These are phyloP conservation scores for Semnopithecus entellus DNA, from an alignment of 2,113 vertebrate genomes.

Conservation along the genomic window DNA sequence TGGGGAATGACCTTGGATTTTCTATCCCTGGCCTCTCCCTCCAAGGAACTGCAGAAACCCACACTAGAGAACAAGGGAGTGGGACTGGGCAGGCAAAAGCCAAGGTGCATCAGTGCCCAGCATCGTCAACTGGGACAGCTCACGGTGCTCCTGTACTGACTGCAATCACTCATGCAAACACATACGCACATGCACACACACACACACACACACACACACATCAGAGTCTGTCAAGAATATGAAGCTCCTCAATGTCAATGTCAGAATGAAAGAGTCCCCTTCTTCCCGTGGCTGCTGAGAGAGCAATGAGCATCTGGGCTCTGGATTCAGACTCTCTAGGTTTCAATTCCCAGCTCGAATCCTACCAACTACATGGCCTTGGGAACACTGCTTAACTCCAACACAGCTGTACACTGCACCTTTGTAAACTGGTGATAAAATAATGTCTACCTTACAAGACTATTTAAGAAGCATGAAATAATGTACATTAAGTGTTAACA, in stretches of 20 bases:
- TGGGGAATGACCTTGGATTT: neutral
- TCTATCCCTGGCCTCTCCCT: neutral
- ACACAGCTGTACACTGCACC: neutral
- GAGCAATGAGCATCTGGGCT: neutral
- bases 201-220: neutral
- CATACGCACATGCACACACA: accelerated
- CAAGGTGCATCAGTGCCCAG: neutral
- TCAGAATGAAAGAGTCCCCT: neutral
- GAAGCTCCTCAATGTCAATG: neutral
- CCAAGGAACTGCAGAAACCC: neutral
- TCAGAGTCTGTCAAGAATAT: neutral
- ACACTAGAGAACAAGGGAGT: neutral
- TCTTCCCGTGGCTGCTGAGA: neutral
- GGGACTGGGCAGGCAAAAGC: neutral
- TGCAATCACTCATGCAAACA: neutral
- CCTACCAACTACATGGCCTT: neutral
- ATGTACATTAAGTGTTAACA: neutral
- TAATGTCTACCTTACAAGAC: neutral
- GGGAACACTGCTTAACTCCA: neutral
- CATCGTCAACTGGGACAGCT: accelerated
- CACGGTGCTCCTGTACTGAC: neutral
- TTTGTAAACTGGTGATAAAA: neutral
- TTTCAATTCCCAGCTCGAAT: slow-evolving; percentile 14
- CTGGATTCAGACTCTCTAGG: neutral
- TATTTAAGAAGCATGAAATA: neutral